Evolutionary conservation across 2,888 invertebrate genomes (phyloP), one percentile per base, ranked within the genome.

Genomic region (Malacosoma neustria): DNA sequence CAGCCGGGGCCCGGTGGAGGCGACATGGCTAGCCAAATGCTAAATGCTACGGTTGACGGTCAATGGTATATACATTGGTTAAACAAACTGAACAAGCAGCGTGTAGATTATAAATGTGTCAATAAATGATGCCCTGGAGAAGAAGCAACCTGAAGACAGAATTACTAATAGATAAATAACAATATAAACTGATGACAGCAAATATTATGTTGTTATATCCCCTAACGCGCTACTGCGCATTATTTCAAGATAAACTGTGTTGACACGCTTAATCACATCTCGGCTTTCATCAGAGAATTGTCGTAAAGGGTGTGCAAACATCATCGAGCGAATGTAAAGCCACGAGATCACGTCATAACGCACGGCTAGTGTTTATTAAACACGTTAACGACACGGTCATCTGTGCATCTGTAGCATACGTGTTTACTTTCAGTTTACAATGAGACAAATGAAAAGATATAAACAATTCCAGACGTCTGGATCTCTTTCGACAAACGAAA

Each of bases 321-420:
- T 38, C 38, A 35, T 37, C 44, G 39, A 37, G 45, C 48, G 49
- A 54, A 54, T 43, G 42, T 45, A 46, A 46, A 44, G 39, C 38
- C 35, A 33, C 38, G 41, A 30, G 22, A 36, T 31, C 36, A 33
- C 13, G 32, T 32, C 13, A 32, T 13, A 13, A 32, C 62, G 63
- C 61, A 61, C 63, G 62, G 55, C 47, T 53, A 40, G 50, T 72
- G 72, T 79, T 80, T 77, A 67, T 42, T 62, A 75, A 76, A 77
- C 72, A 76, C 49, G 58, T 51, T 52, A 22, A 45, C 62, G 57
- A 62, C 58, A 67, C 51, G 61, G 52, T 61, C 74, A 73, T 72
- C 58, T 73, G 69, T 56, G 46, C 58, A 51, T 43, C 49, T 58
- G 56, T 49, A 53, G 48, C 51, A 56, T 55, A 52, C 58, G 51